These are phyloP conservation scores for Synergus japonicus DNA, from an alignment of 2,888 invertebrate genomes.

Conservation along the genomic window DNA sequence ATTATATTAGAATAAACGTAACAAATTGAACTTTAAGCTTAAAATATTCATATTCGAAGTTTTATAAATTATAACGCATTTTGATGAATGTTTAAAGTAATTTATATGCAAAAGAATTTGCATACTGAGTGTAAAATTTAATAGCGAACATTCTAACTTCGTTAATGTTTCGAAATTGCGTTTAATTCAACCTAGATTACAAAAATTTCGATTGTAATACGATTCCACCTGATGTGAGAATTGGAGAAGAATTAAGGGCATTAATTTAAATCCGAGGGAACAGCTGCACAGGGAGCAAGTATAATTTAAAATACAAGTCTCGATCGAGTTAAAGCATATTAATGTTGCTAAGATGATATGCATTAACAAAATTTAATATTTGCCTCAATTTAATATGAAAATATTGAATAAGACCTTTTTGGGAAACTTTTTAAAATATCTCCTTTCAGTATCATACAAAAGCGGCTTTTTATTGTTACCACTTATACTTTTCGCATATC, in stretches of 20 bases:
- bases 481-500: neutral
- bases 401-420: neutral
- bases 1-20: no score
- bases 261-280: neutral
- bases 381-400: neutral
- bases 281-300: no score
- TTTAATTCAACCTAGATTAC: neutral
- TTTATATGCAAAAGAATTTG: neutral
- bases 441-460: constrained; percentile 1
- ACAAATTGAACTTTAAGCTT: no score
- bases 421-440: neutral
- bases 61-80: no score
- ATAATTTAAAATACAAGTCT: neutral
- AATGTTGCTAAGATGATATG: neutral
- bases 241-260: neutral
- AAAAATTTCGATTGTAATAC: neutral
- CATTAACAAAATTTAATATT: neutral
- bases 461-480: neutral
- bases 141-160: neutral
- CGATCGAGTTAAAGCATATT: neutral
- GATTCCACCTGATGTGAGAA: neutral
- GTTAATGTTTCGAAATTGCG: neutral
- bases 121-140: neutral
- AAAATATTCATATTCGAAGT: no score
- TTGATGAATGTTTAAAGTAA: neutral